These are phyloP conservation scores for Acleris sparsana DNA, from an alignment of 2,888 invertebrate species.

Conservation along the genomic window DNA sequence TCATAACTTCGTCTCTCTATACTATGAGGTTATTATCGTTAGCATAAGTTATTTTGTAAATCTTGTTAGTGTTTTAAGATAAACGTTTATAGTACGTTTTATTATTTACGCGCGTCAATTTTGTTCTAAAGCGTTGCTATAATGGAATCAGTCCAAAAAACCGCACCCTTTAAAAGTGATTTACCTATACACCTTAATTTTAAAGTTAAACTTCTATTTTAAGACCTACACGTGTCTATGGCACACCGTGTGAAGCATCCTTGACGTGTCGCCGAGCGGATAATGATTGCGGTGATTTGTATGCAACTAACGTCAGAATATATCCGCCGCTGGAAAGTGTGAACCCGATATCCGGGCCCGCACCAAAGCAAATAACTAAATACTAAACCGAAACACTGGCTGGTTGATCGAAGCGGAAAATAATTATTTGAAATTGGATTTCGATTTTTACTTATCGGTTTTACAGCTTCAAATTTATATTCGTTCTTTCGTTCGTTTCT, in stretches of 20 bases:
- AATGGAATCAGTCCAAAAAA: no score
- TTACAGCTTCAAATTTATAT: slow-evolving; percentile 1
- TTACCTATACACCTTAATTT: neutral
- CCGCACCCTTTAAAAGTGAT: no score
- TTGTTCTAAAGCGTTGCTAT: no score
- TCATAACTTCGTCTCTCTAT: no score
- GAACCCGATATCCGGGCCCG: slow-evolving; percentile 32
- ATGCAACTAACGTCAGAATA: slow-evolving; percentile 16
- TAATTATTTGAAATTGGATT: neutral
- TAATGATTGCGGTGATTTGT: slow-evolving; percentile 26
- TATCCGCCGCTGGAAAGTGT: slow-evolving; percentile 34
- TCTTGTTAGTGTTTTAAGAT: no score
- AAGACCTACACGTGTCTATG: slow-evolving; percentile 23
- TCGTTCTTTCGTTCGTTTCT: neutral
- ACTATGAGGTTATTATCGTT: no score
- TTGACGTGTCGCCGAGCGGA: slow-evolving; percentile 26
- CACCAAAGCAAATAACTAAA: no score
- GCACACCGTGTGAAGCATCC: slow-evolving; percentile 20
- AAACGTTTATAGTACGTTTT: no score
- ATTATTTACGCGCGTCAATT: no score
- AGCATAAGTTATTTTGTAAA: no score
- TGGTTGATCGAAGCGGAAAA: neutral
- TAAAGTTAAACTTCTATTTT: slow-evolving; percentile 15
- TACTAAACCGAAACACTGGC: slow-evolving; percentile 16
- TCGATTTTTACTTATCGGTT: slow-evolving; percentile 4